Base-by-base conservation (phyloP, 2,888 invertebrate species). In the Cryptus viduatorius region DNA sequence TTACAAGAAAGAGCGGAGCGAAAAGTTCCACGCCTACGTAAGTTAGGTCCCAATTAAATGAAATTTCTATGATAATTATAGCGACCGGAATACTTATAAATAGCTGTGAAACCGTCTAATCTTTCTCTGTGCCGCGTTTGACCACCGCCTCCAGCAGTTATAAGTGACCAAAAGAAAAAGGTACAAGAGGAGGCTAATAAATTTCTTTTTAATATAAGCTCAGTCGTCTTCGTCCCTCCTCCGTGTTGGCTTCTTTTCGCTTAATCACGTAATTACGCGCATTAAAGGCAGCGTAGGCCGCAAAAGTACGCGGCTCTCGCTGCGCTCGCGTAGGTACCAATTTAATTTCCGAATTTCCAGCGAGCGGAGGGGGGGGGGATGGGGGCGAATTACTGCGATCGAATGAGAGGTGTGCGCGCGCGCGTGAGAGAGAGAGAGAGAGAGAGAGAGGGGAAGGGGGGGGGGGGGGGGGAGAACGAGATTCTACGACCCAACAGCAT, bases 261-360 rank as follows among this genome's bases (percentile, higher is more conserved):
- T 87, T 86, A 90, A 92, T 91, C 89, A 90, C 89, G 89, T 89
- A 91, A 91, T 92, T 91, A 90, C 89, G 89, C 88, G 88, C 88
- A 90, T 90, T 91, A 91, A 91, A 90, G 89, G 88, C 84, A 88
- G 86, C 84, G 59, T 29, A 64, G 71, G 8, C 53, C 48, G 44
- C 42, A 24, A 31, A 50, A 37, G 59, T 50, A 12, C 29, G 19
- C 61, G 73, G 31, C 14, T 50, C 78, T 69, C 31, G 10, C 31
- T 67, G 53, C 12, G 79, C 87, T 79, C 77, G 86, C 88, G 89
- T 89, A 90, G 89, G 90, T 90, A 90, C 88, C 90, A 89, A 91
- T 93, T 92, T 90, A 89, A 90, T 91, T 92, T 90, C 90, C 90
- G 88, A 92, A 92, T 91, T 91, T 90, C 87, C 90, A 90, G 87